These are phyloP conservation scores for Zaprionus gabonicus DNA, from an alignment of 1,140 invertebrate genomes.

Conservation along the genomic window DNA sequence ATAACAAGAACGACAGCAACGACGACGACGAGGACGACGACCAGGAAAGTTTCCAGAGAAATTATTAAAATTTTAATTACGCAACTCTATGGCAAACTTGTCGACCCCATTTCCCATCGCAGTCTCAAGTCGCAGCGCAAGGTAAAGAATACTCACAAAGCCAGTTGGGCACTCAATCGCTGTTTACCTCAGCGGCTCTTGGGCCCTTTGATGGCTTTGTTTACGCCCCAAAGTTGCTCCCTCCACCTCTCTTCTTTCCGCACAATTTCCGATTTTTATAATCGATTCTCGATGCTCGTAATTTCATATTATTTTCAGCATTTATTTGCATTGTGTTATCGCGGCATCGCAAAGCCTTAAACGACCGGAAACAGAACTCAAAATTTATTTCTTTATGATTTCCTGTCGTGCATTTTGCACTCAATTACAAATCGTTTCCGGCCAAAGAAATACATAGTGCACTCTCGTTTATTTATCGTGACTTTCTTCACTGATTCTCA, in stretches of 20 bases:
- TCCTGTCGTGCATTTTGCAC: neutral
- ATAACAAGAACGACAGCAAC: too few relatives aligned
- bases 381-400: slow-evolving; percentile 4
- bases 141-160: slow-evolving; percentile 39
- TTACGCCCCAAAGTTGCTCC: neutral
- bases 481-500: too few relatives aligned
- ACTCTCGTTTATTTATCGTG: neutral
- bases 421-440: slow-evolving; percentile 8
- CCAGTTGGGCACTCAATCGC: neutral
- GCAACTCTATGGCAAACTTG: slow-evolving; percentile 59
- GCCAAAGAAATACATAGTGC: neutral
- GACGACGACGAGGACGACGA: neutral
- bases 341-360: neutral
- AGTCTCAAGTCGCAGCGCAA: slow-evolving; percentile 30
- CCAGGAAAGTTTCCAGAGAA: slow-evolving; percentile 49
- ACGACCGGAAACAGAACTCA: neutral
- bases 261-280: neutral
- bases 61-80: slow-evolving; percentile 80
- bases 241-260: too few relatives aligned
- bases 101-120: slow-evolving; percentile 34
- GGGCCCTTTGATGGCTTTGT: neutral
- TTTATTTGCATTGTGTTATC: neutral
- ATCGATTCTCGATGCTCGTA: neutral
- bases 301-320: neutral
- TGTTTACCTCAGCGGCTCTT: neutral